A percentile compares a stretch with the other conserved stretches of the same genome.
These are phyloP conservation scores for Gerris lacustris DNA, from an alignment of 2,888 invertebrate genomes.

Conservation along the genomic window DNA sequence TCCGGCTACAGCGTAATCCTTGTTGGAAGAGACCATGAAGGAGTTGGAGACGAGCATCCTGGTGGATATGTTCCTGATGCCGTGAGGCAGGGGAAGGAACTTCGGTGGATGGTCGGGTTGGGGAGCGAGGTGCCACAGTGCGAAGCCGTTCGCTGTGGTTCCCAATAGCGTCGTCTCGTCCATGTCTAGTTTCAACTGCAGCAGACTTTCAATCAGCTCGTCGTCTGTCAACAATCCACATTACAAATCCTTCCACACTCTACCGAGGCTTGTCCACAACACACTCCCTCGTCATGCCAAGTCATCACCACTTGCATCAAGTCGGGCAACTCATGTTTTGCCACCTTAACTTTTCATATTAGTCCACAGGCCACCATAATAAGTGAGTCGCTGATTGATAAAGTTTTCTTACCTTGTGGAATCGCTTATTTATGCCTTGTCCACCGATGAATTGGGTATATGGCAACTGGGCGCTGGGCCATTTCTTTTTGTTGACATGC, in stretches of 20 bases:
- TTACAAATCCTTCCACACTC: too few species aligned
- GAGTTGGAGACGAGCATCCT: slow-evolving; percentile 83
- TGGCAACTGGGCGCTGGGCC: too few species aligned
- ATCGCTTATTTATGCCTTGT: too few species aligned
- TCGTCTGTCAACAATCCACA: slow-evolving; percentile 39
- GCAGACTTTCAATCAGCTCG: slow-evolving; percentile 59
- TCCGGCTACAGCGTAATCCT: slow-evolving; percentile 87
- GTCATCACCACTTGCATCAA: too few species aligned
- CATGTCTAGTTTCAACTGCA: slow-evolving; percentile 72
- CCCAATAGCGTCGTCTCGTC: slow-evolving; percentile 70
- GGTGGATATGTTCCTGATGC: slow-evolving; percentile 84
- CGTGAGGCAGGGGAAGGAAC: slow-evolving; percentile 60
- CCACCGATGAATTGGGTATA: too few species aligned
- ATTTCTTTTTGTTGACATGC: too few species aligned
- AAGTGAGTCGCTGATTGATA: too few species aligned
- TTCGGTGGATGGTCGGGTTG: slow-evolving; percentile 35
- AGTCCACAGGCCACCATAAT: too few species aligned
- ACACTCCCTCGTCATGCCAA: too few species aligned
- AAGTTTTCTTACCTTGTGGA: too few species aligned
- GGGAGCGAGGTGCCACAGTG: slow-evolving; percentile 61
- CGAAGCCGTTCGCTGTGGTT: slow-evolving; percentile 71
- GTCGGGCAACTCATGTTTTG: too few species aligned
- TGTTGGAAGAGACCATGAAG: slow-evolving; percentile 78
- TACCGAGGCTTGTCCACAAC: not conserved
- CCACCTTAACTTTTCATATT: too few species aligned